Percentiles rank a stretch among this genome's conserved stretches.
Conservation (phyloP, 1,140 invertebrate species). For the Drosophila nasuta region DNA sequence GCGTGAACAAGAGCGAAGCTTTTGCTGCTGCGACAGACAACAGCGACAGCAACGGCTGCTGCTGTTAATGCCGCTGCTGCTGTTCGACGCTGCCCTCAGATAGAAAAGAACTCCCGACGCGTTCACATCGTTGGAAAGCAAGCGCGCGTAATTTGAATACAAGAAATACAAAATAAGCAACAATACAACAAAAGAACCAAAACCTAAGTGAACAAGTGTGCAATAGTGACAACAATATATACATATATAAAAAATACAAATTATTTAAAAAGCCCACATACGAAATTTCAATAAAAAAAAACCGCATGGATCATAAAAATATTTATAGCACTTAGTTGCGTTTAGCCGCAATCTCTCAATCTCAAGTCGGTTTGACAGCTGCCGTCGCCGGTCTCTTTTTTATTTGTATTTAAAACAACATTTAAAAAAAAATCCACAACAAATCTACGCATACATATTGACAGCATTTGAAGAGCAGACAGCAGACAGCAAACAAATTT, state of each 20-base stretch:
- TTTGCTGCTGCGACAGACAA: slow-evolving; percentile 29
- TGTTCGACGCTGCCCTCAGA: slow-evolving; percentile 21
- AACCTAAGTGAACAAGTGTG: slow-evolving; percentile 3
- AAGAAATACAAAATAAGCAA: slow-evolving; percentile 4
- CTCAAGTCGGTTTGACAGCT: slow-evolving; percentile 22
- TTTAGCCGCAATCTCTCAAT: slow-evolving; percentile 19
- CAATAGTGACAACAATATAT: slow-evolving; percentile 9
- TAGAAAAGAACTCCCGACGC: slow-evolving; percentile 29
- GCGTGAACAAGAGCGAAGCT: slow-evolving; percentile 22
- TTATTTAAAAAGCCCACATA: not conserved
- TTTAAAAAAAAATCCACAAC: slow-evolving; percentile 19
- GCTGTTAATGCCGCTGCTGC: slow-evolving; percentile 9
- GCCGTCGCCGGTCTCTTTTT: slow-evolving; percentile 29
- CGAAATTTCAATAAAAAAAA: slow-evolving; percentile 13
- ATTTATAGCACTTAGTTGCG: slow-evolving; percentile 20
- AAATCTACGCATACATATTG: slow-evolving; percentile 28
- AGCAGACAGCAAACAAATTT: slow-evolving; percentile 53
- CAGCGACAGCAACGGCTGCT: slow-evolving; percentile 6
- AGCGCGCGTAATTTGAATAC: slow-evolving; percentile 8
- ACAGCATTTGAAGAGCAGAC: slow-evolving; percentile 40
- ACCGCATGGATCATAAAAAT: slow-evolving; percentile 20
- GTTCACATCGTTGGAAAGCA: slow-evolving; percentile 30
- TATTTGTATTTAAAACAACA: slow-evolving; percentile 19
- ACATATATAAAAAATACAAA: not conserved
- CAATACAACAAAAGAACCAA: slow-evolving; percentile 8